Percentiles rank a stretch among this genome's conserved stretches.
Evolutionary conservation across 2,113 vertebrate species (phyloP).

Genomic region (Pomatostomus ruficeps): DNA sequence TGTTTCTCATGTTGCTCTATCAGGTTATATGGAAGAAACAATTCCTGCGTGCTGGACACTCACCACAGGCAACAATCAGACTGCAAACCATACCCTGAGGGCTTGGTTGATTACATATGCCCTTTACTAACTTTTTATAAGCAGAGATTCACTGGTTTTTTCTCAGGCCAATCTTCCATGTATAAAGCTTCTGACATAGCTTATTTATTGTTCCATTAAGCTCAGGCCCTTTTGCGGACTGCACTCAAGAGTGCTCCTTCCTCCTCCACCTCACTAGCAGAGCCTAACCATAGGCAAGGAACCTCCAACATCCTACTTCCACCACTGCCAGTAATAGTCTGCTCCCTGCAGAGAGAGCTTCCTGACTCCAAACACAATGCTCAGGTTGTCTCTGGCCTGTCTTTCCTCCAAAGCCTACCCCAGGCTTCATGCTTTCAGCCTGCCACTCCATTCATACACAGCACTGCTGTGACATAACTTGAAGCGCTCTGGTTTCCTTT

Average conservation of each 20-base stretch:
- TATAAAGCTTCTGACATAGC: background rate
- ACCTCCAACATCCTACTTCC: background rate
- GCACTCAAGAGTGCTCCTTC: background rate
- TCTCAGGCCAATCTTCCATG: background rate
- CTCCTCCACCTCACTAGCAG: background rate
- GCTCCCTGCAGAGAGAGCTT: background rate
- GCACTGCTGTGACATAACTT: background rate
- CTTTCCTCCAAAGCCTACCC: background rate
- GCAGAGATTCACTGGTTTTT: background rate
- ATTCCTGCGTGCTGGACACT: background rate
- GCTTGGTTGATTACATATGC: background rate
- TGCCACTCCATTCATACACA: background rate
- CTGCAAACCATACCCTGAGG: background rate
- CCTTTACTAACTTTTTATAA: background rate
- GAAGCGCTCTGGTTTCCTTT: background rate
- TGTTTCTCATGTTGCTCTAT: background rate
- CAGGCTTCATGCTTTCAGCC: background rate
- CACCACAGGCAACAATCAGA: background rate
- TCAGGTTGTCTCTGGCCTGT: background rate
- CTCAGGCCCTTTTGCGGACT: background rate
- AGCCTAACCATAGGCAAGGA: background rate
- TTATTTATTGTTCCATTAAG: constrained; percentile 5
- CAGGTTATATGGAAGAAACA: background rate
- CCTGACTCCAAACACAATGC: rapidly evolving
- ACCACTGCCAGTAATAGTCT: background rate